A percentile compares a stretch with the other conserved stretches of the same genome.
These are phyloP conservation scores for Mesorhabditis sp. DNA, from an alignment of 2,888 invertebrate genomes.

Conservation along the genomic window DNA sequence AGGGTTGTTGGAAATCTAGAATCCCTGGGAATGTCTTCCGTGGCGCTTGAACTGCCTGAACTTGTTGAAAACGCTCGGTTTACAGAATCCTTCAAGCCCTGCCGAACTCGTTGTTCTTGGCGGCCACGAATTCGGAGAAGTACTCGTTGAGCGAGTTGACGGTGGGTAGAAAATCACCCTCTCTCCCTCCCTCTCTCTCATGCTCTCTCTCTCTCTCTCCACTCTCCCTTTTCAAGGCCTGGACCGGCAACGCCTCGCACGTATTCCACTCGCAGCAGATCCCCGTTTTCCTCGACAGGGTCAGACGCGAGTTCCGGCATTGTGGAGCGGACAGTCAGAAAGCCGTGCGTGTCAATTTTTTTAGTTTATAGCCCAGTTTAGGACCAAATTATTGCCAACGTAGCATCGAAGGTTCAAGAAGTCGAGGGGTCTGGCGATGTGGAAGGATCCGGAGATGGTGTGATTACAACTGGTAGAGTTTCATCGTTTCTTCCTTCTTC, in stretches of 20 bases:
- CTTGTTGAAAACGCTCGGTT: not conserved
- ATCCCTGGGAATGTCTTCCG: too few species aligned
- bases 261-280: conserved; percentile 14
- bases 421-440: not conserved
- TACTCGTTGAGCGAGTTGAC: conserved; percentile 2
- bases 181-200: too few species aligned
- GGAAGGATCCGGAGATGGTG: not conserved
- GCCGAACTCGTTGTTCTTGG: not conserved
- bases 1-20: too few species aligned
- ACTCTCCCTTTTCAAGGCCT: conserved; percentile 11
- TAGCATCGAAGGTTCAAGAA: not conserved
- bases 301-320: conserved; percentile 11
- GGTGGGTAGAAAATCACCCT: not conserved
- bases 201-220: too few species aligned
- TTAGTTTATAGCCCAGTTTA: not conserved
- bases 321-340: conserved; percentile 7
- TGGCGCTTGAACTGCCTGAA: too few species aligned
- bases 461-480: not conserved
- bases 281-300: conserved; percentile 10
- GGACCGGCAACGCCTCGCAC: conserved; percentile 12
- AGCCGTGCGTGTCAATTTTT: not conserved
- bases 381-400: not conserved
- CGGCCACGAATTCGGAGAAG: not conserved
- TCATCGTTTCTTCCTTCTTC: not conserved
- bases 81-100: conserved; percentile 1